Percentiles rank a stretch among this genome's conserved stretches.
Evolutionary conservation across 2,888 invertebrate genomes (phyloP).

Genomic region (Cerastoderma edule): DNA sequence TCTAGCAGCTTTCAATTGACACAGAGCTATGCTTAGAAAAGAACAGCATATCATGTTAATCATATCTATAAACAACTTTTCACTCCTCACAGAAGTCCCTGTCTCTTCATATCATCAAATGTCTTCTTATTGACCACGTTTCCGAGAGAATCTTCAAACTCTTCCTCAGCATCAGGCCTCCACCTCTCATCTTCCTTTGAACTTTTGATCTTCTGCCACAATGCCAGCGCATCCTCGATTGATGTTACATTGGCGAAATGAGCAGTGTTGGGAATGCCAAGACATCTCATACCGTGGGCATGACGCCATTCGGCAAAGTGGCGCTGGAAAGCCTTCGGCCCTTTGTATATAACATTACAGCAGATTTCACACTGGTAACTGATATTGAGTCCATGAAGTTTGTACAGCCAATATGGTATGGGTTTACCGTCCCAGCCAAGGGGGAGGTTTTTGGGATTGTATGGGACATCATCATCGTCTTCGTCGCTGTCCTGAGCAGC

Average conservation of each 20-base stretch:
- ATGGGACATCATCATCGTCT: slow-evolving; percentile 96
- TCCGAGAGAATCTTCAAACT: slow-evolving; percentile 98
- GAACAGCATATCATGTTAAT: not conserved
- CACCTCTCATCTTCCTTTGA: slow-evolving; percentile 98
- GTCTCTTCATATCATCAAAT: slow-evolving; percentile 98
- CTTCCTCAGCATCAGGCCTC: slow-evolving; percentile 95
- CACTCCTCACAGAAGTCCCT: slow-evolving; percentile 91
- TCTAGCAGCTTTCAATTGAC: no score
- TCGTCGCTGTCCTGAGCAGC: slow-evolving; percentile 83
- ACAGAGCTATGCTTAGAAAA: not conserved
- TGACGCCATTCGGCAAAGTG: slow-evolving; percentile 96
- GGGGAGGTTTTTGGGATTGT: slow-evolving; percentile 99
- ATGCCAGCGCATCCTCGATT: slow-evolving; percentile 97
- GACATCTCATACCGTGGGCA: slow-evolving; percentile 96
- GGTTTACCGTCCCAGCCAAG: slow-evolving; percentile 99
- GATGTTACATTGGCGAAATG: slow-evolving; percentile 99
- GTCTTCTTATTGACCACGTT: slow-evolving; percentile 99
- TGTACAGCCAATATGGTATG: slow-evolving; percentile 98
- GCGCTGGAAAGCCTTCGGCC: slow-evolving; percentile 99
- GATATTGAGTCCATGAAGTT: slow-evolving; percentile 98
- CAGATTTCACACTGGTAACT: slow-evolving; percentile 99
- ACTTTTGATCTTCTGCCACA: slow-evolving; percentile 98
- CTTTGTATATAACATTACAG: slow-evolving; percentile 99
- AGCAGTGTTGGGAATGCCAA: slow-evolving; percentile 99
- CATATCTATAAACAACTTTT: slow-evolving; percentile 1